A percentile compares a stretch with the other conserved stretches of the same genome.
Conservation (phyloP, 2,888 invertebrate species). For the Eupelmus urozonus region DNA sequence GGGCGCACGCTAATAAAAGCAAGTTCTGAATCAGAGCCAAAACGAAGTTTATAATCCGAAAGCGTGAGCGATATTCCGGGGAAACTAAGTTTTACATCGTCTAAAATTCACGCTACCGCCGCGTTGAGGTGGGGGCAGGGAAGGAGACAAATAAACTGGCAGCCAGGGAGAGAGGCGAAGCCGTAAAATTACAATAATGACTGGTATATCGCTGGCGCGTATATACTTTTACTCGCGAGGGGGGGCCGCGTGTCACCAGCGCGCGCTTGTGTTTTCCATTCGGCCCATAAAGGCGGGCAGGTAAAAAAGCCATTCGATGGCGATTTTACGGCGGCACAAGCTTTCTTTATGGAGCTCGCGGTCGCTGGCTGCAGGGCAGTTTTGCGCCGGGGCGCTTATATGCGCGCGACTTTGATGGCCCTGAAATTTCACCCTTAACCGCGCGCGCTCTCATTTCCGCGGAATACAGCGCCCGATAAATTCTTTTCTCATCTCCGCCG, state of each 20-base stretch:
- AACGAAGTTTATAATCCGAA: constrained; percentile 61
- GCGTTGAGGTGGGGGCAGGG: not conserved
- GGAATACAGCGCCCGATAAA: constrained; percentile 42
- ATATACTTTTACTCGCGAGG: not conserved
- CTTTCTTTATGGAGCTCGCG: constrained; percentile 31
- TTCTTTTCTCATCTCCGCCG: not conserved
- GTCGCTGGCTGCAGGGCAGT: not conserved
- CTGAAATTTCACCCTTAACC: constrained; percentile 30
- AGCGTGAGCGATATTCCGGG: constrained; percentile 55
- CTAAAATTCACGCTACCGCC: constrained; percentile 42
- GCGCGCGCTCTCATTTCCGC: constrained; percentile 23
- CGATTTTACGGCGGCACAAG: constrained; percentile 41
- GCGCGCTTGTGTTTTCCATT: not conserved
- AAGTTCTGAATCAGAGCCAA: constrained; percentile 65
- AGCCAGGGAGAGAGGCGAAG: not conserved
- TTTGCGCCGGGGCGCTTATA: not conserved
- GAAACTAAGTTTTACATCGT: constrained; percentile 37
- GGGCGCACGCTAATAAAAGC: constrained; percentile 63
- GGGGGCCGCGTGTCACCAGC: not conserved
- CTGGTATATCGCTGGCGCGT: not conserved
- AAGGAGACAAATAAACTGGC: constrained; percentile 48
- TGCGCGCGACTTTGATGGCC: constrained; percentile 15
- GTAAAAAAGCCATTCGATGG: constrained; percentile 35
- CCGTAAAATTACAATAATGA: constrained; percentile 59
- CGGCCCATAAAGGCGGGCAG: constrained; percentile 11